phyloP scores from a whole-genome alignment of 2,888 invertebrate species.

The Drosophila bunnanda region DNA sequence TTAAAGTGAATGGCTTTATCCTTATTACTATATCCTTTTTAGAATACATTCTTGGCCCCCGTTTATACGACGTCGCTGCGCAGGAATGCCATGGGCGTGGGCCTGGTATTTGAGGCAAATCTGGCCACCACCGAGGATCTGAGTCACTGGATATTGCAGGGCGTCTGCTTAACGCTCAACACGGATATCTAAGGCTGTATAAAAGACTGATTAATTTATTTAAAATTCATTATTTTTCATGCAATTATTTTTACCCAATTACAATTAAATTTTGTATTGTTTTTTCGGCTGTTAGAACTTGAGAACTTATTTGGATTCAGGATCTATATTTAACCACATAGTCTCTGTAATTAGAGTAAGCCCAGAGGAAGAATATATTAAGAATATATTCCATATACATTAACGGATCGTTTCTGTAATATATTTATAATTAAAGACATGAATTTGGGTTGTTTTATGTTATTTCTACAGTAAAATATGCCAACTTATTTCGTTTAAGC shows the following conservation, averaged over 20 bases:
- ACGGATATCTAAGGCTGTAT: conserved; percentile 86
- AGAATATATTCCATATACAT: too few relatives aligned
- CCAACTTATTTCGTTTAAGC: too few relatives aligned
- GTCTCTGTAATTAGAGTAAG: neutral
- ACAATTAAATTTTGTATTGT: neutral
- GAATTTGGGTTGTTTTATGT: too few relatives aligned
- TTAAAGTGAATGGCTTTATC: conserved; percentile 3
- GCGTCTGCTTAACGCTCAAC: conserved; percentile 94
- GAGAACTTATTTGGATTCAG: neutral
- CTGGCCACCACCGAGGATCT: conserved; percentile 92
- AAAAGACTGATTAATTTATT: conserved; percentile 6
- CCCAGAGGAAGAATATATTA: neutral
- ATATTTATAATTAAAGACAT: too few relatives aligned
- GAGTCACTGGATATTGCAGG: conserved; percentile 96
- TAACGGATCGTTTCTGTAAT: too few relatives aligned
- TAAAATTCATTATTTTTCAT: conserved; percentile 16
- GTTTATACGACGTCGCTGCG: conserved; percentile 95
- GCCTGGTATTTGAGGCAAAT: conserved; percentile 95
- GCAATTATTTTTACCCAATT: conserved; percentile 21
- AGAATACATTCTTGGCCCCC: conserved; percentile 95
- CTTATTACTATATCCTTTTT: conserved; percentile 56
- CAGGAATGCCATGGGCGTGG: conserved; percentile 95
- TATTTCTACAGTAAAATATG: too few relatives aligned
- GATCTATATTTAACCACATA: neutral
- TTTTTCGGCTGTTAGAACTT: neutral